Base-by-base conservation (phyloP, 35 echinoderm and acorn worm genomes). In the Eucidaris tribuloides region DNA sequence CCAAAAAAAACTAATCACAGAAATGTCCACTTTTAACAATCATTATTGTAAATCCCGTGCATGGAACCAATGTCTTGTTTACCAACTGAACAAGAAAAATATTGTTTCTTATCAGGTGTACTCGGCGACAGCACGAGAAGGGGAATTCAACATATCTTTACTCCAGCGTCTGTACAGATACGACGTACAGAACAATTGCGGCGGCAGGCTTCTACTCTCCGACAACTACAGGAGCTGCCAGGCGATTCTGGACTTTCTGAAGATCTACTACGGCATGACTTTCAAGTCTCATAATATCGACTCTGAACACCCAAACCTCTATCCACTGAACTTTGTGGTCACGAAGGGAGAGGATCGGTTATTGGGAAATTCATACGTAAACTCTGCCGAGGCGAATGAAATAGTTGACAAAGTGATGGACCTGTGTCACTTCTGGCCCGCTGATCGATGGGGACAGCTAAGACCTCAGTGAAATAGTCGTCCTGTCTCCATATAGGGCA, bases 271-370 rank as follows among this genome's bases (percentile, higher is more conserved):
- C 66, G 45, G 86, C 4, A 79, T 14, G 11, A 31, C 56, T n/a
- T 46, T 97, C 43, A 65, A 11, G 30, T 80, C 94, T 28, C 41
- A 37, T 32, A n/a, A n/a, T n/a, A 70, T 27, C 5, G 58, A 87
- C 20, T 82, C 79, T 40, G 56, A 27, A 17, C 89, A 92, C 39
- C 84, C 68, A 31, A 62, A 88, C 7, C 74, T 87, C 62, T 88
- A 91, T 55, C 94, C 94, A 4, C 56, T 97, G 46, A 76, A 54
- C 20, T 97, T 92, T 76, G 84, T 84, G 5, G 62, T 68, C 7
- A 89, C 88, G 7, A 88, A 85, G 42, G 94, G 94, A 58, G 80
- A 85, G 41, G 94, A 97, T 42, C 66, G 81, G 76, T 60, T 84
- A 25, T 41, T 88, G 9, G 84, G 81, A 35, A 80, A 80, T 41